Percentiles rank a stretch among this genome's conserved stretches.
These are phyloP conservation scores for Corynorhinus townsendii DNA, from an alignment of 2,113 vertebrate genomes.

Conservation along the genomic window DNA sequence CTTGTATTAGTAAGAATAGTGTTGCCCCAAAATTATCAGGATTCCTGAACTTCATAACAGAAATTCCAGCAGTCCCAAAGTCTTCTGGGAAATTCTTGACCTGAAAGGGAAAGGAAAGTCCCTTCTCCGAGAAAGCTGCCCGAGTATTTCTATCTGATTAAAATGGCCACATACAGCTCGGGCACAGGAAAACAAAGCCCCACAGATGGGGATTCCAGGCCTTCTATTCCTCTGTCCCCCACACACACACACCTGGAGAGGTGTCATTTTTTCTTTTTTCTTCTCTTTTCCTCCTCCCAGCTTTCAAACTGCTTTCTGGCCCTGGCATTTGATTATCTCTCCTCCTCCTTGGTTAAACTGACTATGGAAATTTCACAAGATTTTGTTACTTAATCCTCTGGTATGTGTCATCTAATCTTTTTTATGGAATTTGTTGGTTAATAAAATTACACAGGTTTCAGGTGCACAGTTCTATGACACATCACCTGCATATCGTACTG, in stretches of 20 bases:
- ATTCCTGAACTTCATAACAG: constrained; percentile 30
- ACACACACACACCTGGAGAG: background rate
- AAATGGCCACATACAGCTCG: background rate
- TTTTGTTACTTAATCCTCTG: background rate
- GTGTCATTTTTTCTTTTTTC: background rate
- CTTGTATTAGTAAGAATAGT: background rate
- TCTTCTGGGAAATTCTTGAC: constrained; percentile 26
- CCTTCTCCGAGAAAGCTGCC: background rate
- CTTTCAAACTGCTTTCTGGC: background rate
- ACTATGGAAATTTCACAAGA: background rate
- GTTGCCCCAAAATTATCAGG: background rate
- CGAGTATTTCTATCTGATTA: background rate
- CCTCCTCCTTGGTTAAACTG: background rate
- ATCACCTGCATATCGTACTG: background rate
- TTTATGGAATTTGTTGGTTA: background rate
- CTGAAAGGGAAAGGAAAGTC: background rate
- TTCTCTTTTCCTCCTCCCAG: background rate
- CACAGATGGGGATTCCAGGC: background rate
- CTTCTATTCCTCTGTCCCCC: background rate
- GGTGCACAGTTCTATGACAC: background rate
- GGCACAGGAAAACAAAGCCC: background rate
- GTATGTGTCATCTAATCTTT: background rate
- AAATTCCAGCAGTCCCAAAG: background rate
- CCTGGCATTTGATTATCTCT: background rate
- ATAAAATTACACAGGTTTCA: background rate